Percentiles rank a stretch among this genome's conserved stretches.
Evolutionary conservation across 2,113 vertebrate genomes (phyloP).

Genomic region (Zosterops japonicus): DNA sequence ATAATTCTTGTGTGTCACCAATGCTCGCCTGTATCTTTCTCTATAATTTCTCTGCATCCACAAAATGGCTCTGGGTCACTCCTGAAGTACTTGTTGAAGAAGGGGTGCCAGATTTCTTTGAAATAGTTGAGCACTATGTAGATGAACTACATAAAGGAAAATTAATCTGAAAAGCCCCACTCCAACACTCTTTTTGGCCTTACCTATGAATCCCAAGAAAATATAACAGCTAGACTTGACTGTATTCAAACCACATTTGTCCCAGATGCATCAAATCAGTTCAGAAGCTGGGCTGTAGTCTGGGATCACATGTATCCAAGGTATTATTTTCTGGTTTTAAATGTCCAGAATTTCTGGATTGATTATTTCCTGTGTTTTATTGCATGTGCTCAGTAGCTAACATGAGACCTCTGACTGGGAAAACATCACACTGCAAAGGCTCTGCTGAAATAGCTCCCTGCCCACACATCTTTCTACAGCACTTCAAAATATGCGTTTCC

Average conservation of each 20-base stretch:
- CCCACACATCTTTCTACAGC: conserved; percentile 39
- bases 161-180: neutral
- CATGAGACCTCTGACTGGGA: neutral
- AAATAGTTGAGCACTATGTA: neutral
- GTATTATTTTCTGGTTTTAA: neutral
- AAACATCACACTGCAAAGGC: neutral
- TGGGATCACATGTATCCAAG: neutral
- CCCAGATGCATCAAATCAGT: neutral
- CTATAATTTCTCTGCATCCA: neutral
- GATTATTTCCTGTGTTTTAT: conserved; percentile 16
- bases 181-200: neutral
- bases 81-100: neutral
- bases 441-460: conserved; percentile 45
- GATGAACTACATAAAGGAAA: neutral
- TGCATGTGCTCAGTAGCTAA: neutral
- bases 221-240: neutral
- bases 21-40: neutral
- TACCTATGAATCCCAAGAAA: neutral
- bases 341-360: neutral
- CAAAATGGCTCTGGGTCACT: neutral
- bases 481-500: conserved; percentile 41
- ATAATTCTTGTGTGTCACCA: neutral
- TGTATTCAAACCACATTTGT: neutral
- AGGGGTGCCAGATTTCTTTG: neutral
- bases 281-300: neutral